phyloP scores from a whole-genome alignment of 1,140 invertebrate species.

The Telenomus remus region DNA sequence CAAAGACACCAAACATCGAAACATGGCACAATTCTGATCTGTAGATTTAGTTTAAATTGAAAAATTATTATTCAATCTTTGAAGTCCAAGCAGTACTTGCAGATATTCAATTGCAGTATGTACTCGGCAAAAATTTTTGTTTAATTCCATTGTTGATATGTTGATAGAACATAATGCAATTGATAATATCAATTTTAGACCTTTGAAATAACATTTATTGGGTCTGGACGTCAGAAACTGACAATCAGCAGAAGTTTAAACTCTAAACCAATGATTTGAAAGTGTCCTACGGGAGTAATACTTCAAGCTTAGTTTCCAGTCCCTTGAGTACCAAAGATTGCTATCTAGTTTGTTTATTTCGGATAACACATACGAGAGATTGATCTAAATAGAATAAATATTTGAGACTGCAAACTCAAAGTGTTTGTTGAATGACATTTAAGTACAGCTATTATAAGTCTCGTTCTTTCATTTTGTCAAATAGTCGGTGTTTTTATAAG shows the following conservation, averaged over 20 bases:
- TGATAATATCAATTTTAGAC: too few relatives aligned
- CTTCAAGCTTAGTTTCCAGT: slow-evolving; percentile 73
- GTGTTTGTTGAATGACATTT: background rate
- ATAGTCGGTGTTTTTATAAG: too few relatives aligned
- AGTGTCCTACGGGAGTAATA: slow-evolving; percentile 69
- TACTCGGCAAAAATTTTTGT: too few relatives aligned
- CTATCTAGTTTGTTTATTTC: slow-evolving; percentile 40
- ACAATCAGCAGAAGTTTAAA: slow-evolving; percentile 38
- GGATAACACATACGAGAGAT: slow-evolving; percentile 22
- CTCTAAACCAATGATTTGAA: slow-evolving; percentile 32
- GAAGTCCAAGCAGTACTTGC: slow-evolving; percentile 1
- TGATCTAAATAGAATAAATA: slow-evolving; percentile 34
- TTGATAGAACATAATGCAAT: background rate
- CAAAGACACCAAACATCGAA: slow-evolving; percentile 57
- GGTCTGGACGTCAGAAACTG: slow-evolving; percentile 4
- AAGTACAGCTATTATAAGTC: background rate
- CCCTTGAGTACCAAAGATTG: slow-evolving; percentile 63
- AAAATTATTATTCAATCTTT: slow-evolving; percentile 33
- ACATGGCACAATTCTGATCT: slow-evolving; percentile 44
- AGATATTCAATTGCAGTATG: too few relatives aligned
- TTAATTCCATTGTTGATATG: background rate
- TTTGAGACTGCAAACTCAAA: background rate
- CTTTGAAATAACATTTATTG: background rate
- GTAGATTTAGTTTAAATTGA: slow-evolving; percentile 59
- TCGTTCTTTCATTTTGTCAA: too few relatives aligned